phyloP scores from a whole-genome alignment of 2,888 invertebrate genomes.

The Caenorhabditis sinica region DNA sequence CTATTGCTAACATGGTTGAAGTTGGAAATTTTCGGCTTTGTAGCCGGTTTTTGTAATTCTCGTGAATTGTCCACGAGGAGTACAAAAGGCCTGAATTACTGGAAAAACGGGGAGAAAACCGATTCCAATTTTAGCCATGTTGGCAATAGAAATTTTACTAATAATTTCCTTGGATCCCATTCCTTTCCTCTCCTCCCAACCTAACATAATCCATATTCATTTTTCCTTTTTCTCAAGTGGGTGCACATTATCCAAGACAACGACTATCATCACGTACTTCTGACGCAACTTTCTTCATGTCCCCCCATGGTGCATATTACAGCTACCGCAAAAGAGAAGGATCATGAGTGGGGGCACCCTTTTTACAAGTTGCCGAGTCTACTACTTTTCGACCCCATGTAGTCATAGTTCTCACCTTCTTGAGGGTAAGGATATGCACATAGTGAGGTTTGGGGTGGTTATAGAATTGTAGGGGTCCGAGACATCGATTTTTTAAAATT shows the following conservation, averaged over 20 bases:
- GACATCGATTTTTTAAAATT: background rate
- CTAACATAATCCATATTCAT: slow-evolving; percentile 4
- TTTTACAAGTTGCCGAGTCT: slow-evolving; percentile 2
- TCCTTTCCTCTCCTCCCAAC: background rate
- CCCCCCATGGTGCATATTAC: background rate
- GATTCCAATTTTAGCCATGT: too few species aligned
- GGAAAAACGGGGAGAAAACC: too few species aligned
- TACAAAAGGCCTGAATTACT: too few species aligned
- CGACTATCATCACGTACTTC: slow-evolving; percentile 27
- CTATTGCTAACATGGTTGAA: too few species aligned
- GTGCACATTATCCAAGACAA: background rate
- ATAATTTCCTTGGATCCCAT: background rate
- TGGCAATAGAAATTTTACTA: too few species aligned
- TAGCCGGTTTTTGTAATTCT: too few species aligned
- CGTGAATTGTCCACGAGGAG: too few species aligned
- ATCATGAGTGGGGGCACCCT: background rate
- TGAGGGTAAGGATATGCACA: background rate
- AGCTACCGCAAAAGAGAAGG: background rate
- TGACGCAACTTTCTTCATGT: slow-evolving; percentile 11
- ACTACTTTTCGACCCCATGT: background rate
- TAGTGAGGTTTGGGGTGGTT: background rate
- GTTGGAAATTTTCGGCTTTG: too few species aligned
- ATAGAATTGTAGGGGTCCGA: background rate
- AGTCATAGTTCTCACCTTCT: slow-evolving; percentile 5
- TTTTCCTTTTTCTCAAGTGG: background rate